A percentile compares a stretch with the other conserved stretches of the same genome.
phyloP scores from a whole-genome alignment of 1,140 invertebrate species.

The Drosophila funebris region DNA sequence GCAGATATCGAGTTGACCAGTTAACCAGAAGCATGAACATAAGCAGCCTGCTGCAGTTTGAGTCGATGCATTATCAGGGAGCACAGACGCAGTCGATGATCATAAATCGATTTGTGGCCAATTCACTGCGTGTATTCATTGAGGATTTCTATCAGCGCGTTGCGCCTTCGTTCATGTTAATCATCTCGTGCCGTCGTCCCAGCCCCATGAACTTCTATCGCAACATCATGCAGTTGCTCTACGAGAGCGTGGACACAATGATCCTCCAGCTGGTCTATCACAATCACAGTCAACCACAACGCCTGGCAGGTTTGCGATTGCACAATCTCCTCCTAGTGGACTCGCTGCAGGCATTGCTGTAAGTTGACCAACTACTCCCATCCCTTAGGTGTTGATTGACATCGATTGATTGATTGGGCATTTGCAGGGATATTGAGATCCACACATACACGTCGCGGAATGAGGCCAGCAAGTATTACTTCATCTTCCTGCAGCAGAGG shows the following conservation, averaged over 20 bases:
- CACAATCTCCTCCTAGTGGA: constrained; percentile 60
- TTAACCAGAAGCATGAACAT: constrained; percentile 51
- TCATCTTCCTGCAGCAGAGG: constrained; percentile 61
- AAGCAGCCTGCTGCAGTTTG: constrained; percentile 54
- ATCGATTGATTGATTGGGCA: not conserved
- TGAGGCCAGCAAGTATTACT: constrained; percentile 60
- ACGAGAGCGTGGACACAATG: constrained; percentile 63
- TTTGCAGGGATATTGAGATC: constrained; percentile 54
- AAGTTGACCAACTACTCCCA: constrained; percentile 10
- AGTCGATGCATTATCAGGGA: constrained; percentile 55
- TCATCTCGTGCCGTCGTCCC: constrained; percentile 56
- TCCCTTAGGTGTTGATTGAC: too few species aligned
- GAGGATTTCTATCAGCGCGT: constrained; percentile 59
- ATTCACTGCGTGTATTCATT: constrained; percentile 47
- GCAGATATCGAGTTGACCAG: not conserved
- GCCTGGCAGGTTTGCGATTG: constrained; percentile 29
- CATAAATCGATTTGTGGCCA: constrained; percentile 57
- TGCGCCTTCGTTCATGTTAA: constrained; percentile 55
- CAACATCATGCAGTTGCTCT: constrained; percentile 60
- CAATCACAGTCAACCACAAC: constrained; percentile 19
- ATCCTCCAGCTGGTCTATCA: constrained; percentile 55
- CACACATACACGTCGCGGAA: constrained; percentile 34
- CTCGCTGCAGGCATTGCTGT: constrained; percentile 56
- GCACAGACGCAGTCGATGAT: constrained; percentile 50
- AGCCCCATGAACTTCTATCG: constrained; percentile 62